Evolutionary conservation across 2,888 invertebrate genomes (phyloP).

Genomic region (Melangyna quadrimaculata): DNA sequence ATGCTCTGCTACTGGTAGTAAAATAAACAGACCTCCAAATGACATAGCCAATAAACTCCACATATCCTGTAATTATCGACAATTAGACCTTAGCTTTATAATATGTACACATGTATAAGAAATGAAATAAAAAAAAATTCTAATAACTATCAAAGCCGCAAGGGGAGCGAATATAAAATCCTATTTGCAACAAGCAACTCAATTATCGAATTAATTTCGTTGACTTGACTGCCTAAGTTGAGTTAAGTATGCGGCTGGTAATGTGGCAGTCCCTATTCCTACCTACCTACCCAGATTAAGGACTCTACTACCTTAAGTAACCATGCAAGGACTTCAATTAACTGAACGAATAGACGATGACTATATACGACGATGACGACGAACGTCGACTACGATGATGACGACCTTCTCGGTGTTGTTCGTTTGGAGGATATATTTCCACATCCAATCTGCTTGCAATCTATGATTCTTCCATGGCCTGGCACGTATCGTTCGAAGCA

Average conservation of each 20-base stretch:
- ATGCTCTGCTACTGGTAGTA: too few relatives aligned
- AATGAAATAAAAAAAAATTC: neutral
- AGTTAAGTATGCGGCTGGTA: slow-evolving; percentile 61
- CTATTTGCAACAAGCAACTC: slow-evolving; percentile 68
- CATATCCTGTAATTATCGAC: slow-evolving; percentile 51
- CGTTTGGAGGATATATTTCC: slow-evolving; percentile 5
- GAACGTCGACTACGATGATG: neutral
- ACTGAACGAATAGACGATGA: slow-evolving; percentile 58
- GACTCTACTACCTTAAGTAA: slow-evolving; percentile 66
- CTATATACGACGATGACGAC: slow-evolving; percentile 1
- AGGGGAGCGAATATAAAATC: slow-evolving; percentile 58
- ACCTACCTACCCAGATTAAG: slow-evolving; percentile 59
- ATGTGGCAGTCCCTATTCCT: slow-evolving; percentile 51
- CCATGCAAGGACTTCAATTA: slow-evolving; percentile 70
- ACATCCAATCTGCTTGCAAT: slow-evolving; percentile 17
- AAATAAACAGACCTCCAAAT: slow-evolving; percentile 20
- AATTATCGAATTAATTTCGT: slow-evolving; percentile 72
- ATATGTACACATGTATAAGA: too few relatives aligned
- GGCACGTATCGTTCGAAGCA: slow-evolving; percentile 64
- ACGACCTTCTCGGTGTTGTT: slow-evolving; percentile 10
- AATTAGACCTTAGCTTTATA: slow-evolving; percentile 42
- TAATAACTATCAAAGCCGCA: slow-evolving; percentile 13
- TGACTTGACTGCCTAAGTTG: slow-evolving; percentile 70
- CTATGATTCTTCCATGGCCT: slow-evolving; percentile 43
- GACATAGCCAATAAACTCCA: slow-evolving; percentile 55